A percentile compares a stretch with the other conserved stretches of the same genome.
These are phyloP conservation scores for Selenia dentaria DNA, from an alignment of 2,888 invertebrate genomes.

Conservation along the genomic window DNA sequence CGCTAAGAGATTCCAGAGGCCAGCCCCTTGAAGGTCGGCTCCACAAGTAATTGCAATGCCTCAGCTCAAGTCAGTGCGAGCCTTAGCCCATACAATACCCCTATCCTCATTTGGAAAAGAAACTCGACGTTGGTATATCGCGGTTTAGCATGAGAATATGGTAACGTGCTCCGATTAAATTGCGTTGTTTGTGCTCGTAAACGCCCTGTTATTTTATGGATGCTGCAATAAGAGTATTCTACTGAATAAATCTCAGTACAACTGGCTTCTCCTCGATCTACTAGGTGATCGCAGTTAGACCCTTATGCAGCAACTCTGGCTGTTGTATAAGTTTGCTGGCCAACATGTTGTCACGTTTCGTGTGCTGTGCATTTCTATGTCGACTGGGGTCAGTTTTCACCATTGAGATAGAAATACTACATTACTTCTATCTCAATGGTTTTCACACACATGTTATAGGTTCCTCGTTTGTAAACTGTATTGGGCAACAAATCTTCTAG, in stretches of 20 bases:
- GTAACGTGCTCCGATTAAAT: slow-evolving; percentile 35
- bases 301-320: too few relatives aligned
- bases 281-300: too few relatives aligned
- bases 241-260: neutral
- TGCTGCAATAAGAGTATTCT: neutral
- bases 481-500: too few relatives aligned
- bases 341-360: too few relatives aligned
- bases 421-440: too few relatives aligned
- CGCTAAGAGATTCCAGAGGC: slow-evolving; percentile 59
- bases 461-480: too few relatives aligned
- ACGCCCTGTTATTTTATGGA: slow-evolving; percentile 22
- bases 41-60: slow-evolving; percentile 47
- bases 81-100: slow-evolving; percentile 10
- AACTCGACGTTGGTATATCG: slow-evolving; percentile 39
- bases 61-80: slow-evolving; percentile 19
- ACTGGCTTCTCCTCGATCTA: too few relatives aligned
- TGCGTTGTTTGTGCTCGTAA: slow-evolving; percentile 27
- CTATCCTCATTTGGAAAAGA: slow-evolving; percentile 38
- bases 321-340: too few relatives aligned
- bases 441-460: too few relatives aligned
- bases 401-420: too few relatives aligned
- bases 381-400: too few relatives aligned
- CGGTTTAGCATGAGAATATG: slow-evolving; percentile 41
- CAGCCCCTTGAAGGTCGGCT: slow-evolving; percentile 68
- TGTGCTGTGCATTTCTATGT: too few relatives aligned